Percentiles rank a stretch among this genome's conserved stretches.
Evolutionary conservation across 2,113 vertebrate species (phyloP).

Genomic region (Clupea harengus): DNA sequence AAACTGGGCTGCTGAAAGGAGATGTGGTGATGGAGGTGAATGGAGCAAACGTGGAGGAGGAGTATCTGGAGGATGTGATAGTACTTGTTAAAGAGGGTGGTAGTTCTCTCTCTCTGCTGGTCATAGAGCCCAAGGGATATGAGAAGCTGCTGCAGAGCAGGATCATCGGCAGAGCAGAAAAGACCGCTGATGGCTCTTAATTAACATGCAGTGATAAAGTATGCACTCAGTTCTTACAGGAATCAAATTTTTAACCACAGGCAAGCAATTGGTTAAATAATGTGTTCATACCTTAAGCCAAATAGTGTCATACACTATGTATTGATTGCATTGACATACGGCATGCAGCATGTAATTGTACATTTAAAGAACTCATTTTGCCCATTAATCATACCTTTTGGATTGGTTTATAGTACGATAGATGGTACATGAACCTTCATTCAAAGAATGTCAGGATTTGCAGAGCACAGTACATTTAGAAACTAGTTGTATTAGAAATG

Average conservation of each 20-base stretch:
- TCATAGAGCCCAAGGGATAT: slow-evolving; percentile 50
- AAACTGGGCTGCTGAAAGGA: slow-evolving; percentile 67
- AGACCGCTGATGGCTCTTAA: slow-evolving; percentile 31
- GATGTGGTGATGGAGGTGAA: slow-evolving; percentile 77
- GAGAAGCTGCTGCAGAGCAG: slow-evolving; percentile 35
- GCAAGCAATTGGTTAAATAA: background rate
- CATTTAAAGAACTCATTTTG: background rate
- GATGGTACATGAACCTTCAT: background rate
- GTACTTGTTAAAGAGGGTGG: slow-evolving; percentile 61
- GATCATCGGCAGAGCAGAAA: slow-evolving; percentile 31
- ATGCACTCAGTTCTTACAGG: background rate
- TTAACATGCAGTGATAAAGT: slow-evolving; percentile 35
- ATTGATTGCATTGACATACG: background rate
- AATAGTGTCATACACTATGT: background rate
- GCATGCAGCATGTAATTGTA: background rate
- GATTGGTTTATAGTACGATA: background rate
- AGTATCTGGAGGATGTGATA: slow-evolving; percentile 64
- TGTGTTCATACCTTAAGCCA: background rate
- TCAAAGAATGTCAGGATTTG: background rate
- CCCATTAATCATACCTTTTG: no score
- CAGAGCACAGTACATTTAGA: no score
- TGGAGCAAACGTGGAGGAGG: slow-evolving; percentile 67
- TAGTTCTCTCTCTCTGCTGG: slow-evolving; percentile 52
- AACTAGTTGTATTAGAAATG: background rate
- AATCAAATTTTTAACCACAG: background rate